Percentiles rank a stretch among this genome's conserved stretches.
Evolutionary conservation across 2,888 invertebrate genomes (phyloP).

Genomic region (Volucella inanis): DNA sequence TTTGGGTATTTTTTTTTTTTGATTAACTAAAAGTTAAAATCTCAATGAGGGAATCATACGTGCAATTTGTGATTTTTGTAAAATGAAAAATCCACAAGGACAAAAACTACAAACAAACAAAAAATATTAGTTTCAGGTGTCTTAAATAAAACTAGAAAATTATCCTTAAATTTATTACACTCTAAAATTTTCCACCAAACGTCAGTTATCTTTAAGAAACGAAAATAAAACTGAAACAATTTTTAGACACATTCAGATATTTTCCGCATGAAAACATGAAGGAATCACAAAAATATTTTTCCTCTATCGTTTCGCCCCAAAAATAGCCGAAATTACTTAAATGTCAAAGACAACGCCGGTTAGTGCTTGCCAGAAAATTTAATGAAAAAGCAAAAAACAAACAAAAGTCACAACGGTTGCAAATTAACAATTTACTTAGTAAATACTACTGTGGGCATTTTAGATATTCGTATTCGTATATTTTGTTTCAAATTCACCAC

Average conservation of each 20-base stretch:
- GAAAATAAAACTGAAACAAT: not conserved
- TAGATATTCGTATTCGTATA: not conserved
- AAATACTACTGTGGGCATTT: not conserved
- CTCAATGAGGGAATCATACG: too few relatives aligned
- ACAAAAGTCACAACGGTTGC: not conserved
- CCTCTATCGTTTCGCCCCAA: slow-evolving; percentile 27
- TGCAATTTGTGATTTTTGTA: too few relatives aligned
- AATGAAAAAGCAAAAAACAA: slow-evolving; percentile 19
- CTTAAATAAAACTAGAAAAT: too few relatives aligned
- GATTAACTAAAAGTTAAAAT: too few relatives aligned
- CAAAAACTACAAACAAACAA: too few relatives aligned
- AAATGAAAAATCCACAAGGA: too few relatives aligned
- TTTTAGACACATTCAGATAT: slow-evolving; percentile 6
- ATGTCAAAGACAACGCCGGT: slow-evolving; percentile 66
- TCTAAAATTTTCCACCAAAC: slow-evolving; percentile 6
- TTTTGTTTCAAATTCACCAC: not conserved
- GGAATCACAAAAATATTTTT: slow-evolving; percentile 17
- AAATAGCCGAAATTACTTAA: slow-evolving; percentile 57
- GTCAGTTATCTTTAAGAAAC: not conserved
- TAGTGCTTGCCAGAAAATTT: slow-evolving; percentile 32
- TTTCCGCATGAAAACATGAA: not conserved
- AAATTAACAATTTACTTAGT: slow-evolving; percentile 6
- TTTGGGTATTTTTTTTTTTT: too few relatives aligned
- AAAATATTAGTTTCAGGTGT: too few relatives aligned
- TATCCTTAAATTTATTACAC: too few relatives aligned